Percentiles rank a stretch among this genome's conserved stretches.
phyloP scores from a whole-genome alignment of 1,140 invertebrate species.

The Meloidogyne hapla region DNA sequence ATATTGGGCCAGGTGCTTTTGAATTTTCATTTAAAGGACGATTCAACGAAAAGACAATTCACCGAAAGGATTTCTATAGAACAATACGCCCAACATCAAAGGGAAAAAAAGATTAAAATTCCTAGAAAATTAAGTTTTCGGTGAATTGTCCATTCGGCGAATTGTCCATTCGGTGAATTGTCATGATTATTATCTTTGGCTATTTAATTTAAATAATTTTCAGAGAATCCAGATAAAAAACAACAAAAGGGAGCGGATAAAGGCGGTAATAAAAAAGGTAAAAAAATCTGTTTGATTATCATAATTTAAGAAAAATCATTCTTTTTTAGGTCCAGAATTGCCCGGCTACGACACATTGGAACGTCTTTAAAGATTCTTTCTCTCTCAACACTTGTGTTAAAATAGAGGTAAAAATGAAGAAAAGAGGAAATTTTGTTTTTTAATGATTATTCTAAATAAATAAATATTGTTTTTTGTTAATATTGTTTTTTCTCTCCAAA shows the following conservation, averaged over 20 bases:
- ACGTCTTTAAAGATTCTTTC: background rate
- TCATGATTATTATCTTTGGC: too few species aligned
- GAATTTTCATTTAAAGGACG: background rate
- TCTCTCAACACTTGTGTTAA: background rate
- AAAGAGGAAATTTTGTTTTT: background rate
- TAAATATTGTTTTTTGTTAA: background rate
- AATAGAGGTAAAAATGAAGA: too few species aligned
- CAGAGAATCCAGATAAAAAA: background rate
- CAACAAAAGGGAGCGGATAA: background rate
- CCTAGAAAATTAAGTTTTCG: too few species aligned
- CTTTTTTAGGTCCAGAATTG: background rate
- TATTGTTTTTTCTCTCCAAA: too few species aligned
- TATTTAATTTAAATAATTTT: background rate
- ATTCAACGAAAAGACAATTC: too few species aligned
- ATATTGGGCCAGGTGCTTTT: background rate
- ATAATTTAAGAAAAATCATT: too few species aligned
- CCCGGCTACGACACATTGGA: background rate
- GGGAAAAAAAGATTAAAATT: too few species aligned
- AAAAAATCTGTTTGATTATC: background rate
- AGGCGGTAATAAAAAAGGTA: background rate
- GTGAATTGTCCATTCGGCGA: too few species aligned
- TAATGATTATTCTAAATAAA: background rate
- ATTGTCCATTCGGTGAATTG: too few species aligned
- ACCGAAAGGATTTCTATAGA: too few species aligned
- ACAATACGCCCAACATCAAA: too few species aligned